Conservation (phyloP, 2,113 vertebrate species). For the rat (Rattus norvegicus) region DNA sequence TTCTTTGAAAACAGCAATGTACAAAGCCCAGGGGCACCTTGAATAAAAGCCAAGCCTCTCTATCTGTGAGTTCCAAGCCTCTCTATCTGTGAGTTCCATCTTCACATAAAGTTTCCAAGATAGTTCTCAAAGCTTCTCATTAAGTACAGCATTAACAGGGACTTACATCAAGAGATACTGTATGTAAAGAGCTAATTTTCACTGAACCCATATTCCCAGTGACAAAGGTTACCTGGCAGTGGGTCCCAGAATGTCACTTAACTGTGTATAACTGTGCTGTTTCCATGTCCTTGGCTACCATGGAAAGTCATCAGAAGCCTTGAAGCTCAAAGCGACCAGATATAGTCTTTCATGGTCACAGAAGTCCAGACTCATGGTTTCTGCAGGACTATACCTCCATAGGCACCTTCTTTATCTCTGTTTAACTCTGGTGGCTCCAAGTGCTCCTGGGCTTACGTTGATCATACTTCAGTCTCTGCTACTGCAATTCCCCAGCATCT, state of each 20-base stretch:
- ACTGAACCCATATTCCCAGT: rapidly evolving
- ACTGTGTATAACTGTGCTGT: rapidly evolving
- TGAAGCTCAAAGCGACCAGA: background rate
- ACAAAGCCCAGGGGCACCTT: rapidly evolving
- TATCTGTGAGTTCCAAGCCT: no score
- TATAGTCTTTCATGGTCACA: rapidly evolving
- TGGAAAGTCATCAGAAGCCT: background rate
- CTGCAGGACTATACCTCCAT: rapidly evolving
- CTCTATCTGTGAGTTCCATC: rapidly evolving
- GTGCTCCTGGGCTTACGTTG: rapidly evolving
- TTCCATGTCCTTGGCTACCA: no score
- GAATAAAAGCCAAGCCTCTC: rapidly evolving
- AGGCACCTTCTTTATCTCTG: background rate
- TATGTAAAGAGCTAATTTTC: rapidly evolving
- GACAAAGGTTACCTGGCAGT: background rate
- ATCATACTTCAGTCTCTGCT: rapidly evolving
- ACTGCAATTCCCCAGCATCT: rapidly evolving
- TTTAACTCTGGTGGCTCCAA: rapidly evolving
- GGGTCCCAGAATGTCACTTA: rapidly evolving
- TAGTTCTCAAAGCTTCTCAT: no score
- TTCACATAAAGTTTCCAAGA: background rate
- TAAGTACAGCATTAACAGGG: rapidly evolving
- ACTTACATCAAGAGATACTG: no score
- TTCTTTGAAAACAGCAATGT: background rate
- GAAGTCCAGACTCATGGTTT: rapidly evolving